Conservation (phyloP, 1,140 invertebrate genomes). For the Homalodisca vitripennis region DNA sequence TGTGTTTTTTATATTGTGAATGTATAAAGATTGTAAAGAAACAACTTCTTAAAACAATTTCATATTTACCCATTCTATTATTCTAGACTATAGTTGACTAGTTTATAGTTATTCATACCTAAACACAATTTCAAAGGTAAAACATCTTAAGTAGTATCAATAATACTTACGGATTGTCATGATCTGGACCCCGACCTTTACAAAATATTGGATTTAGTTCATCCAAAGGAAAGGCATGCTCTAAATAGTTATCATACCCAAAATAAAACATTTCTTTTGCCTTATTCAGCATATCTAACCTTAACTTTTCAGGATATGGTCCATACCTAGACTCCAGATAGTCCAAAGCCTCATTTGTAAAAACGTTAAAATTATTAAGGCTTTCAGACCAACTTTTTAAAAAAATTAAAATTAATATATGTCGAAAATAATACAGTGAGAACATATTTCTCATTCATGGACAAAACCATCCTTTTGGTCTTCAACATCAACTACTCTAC, state of each 20-base stretch:
- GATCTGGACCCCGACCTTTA: slow-evolving; percentile 68
- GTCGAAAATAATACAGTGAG: neutral
- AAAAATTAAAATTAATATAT: neutral
- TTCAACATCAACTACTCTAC: no score
- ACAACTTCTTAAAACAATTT: no score
- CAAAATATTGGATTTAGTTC: slow-evolving; percentile 93
- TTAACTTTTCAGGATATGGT: slow-evolving; percentile 46
- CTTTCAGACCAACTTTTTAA: neutral
- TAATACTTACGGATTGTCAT: slow-evolving; percentile 58
- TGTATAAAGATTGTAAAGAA: no score
- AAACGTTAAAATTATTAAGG: neutral
- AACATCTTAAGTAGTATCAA: no score
- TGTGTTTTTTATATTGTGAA: no score
- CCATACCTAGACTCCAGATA: slow-evolving; percentile 52
- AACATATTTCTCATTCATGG: neutral
- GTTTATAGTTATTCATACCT: no score
- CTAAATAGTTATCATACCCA: slow-evolving; percentile 94
- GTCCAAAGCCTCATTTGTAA: slow-evolving; percentile 45
- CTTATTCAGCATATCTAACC: slow-evolving; percentile 59
- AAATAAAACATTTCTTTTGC: slow-evolving; percentile 88
- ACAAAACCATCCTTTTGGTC: neutral
- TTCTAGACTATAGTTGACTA: no score
- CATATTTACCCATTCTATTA: no score
- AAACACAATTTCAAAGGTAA: no score
- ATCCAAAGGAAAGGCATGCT: slow-evolving; percentile 94